phyloP scores from a whole-genome alignment of 2,888 invertebrate genomes.

The Hirtodrosophila cameraria region DNA sequence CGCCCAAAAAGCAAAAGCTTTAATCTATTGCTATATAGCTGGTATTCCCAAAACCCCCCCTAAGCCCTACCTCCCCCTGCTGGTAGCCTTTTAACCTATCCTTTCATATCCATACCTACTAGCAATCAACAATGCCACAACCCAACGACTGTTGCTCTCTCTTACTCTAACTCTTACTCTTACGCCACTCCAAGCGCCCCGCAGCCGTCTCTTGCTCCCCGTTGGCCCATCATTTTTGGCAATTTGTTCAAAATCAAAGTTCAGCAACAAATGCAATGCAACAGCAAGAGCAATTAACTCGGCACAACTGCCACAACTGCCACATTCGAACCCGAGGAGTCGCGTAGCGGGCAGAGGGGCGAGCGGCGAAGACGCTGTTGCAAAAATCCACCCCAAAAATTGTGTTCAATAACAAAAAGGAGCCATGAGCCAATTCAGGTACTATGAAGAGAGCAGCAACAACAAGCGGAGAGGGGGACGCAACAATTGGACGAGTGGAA shows the following conservation, averaged over 20 bases:
- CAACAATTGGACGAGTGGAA: conserved; percentile 62
- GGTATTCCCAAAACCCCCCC: not conserved
- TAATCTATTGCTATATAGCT: conserved; percentile 45
- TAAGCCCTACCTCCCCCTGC: not conserved
- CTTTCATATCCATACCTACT: conserved; percentile 23
- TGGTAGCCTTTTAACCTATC: not conserved
- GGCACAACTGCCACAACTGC: conserved; percentile 76
- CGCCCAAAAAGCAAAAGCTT: conserved; percentile 34
- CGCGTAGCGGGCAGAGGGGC: not conserved
- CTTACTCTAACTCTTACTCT: conserved; percentile 1
- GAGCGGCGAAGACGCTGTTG: conserved; percentile 49
- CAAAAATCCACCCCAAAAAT: conserved; percentile 73
- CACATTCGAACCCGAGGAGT: conserved; percentile 52
- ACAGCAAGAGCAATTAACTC: conserved; percentile 77
- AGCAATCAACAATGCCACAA: conserved; percentile 63
- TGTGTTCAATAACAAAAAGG: conserved; percentile 63
- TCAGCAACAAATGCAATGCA: conserved; percentile 76
- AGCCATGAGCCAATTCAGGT: conserved; percentile 77
- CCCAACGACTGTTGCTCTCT: conserved; percentile 66
- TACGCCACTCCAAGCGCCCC: not conserved
- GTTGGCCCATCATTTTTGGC: conserved; percentile 57
- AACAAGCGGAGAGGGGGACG: conserved; percentile 71
- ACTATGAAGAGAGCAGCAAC: conserved; percentile 41
- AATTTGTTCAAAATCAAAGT: conserved; percentile 76
- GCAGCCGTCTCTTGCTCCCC: conserved; percentile 1